Evolutionary conservation across 2,797 vertebrate species (phyloP).

Genomic region (Gymnopithys bicolor): DNA sequence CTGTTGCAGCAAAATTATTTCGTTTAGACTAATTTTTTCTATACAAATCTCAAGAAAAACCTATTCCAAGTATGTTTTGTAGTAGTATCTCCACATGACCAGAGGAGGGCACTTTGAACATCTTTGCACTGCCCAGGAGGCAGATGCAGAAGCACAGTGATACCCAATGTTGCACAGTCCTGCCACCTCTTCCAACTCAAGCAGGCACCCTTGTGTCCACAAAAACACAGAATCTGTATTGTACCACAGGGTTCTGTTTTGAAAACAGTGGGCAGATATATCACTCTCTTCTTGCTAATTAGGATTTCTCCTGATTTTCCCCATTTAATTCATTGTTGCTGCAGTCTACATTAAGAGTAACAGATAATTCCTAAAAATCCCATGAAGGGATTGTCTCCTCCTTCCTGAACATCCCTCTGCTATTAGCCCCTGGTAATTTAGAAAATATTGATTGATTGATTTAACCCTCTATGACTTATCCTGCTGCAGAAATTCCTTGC

Average conservation of each 20-base stretch:
- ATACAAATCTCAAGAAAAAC: constrained; percentile 52
- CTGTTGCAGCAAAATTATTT: constrained; percentile 67
- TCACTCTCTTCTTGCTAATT: background rate
- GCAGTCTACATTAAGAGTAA: constrained; percentile 20
- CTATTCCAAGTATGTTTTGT: constrained; percentile 53
- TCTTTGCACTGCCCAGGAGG: constrained; percentile 69
- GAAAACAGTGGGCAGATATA: constrained; percentile 1
- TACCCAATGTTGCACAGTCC: constrained; percentile 60
- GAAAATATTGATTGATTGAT: constrained; percentile 47
- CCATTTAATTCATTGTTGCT: constrained; percentile 14
- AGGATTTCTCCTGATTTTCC: constrained; percentile 16
- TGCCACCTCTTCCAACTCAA: constrained; percentile 52
- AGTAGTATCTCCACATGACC: constrained; percentile 74
- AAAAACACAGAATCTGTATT: constrained; percentile 57
- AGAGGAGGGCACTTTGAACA: constrained; percentile 82
- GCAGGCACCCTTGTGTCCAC: constrained; percentile 52
- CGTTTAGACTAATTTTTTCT: constrained; percentile 9
- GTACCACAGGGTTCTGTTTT: constrained; percentile 48
- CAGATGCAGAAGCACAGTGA: constrained; percentile 80
- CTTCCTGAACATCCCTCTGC: background rate
- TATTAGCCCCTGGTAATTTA: constrained; percentile 61
- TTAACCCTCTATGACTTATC: constrained; percentile 39
- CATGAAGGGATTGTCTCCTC: background rate
- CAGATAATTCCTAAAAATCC: constrained; percentile 26
- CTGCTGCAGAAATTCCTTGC: constrained; percentile 40